Evolutionary conservation across 2,888 invertebrate species (phyloP).

Genomic region (Amblyteles armatorius): DNA sequence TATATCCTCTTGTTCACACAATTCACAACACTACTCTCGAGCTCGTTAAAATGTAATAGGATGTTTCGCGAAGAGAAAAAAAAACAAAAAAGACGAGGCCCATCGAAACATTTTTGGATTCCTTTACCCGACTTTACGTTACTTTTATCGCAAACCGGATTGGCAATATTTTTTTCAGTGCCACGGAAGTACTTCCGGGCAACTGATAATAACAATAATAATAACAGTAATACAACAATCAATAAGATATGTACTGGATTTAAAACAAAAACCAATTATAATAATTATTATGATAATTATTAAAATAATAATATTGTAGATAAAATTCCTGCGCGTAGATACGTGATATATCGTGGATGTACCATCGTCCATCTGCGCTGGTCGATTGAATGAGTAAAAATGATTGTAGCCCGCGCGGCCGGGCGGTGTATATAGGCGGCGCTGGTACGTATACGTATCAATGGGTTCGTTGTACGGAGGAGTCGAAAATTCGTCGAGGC

Average conservation of each 20-base stretch:
- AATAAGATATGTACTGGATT: not conserved
- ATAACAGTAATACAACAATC: not conserved
- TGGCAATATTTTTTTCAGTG: not conserved
- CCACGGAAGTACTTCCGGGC: slow-evolving; percentile 10
- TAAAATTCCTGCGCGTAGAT: not conserved
- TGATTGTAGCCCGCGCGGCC: slow-evolving; percentile 51
- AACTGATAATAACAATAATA: slow-evolving; percentile 38
- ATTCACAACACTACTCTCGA: not conserved
- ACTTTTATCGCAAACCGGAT: slow-evolving; percentile 42
- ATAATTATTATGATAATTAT: too few relatives aligned
- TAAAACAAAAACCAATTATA: too few relatives aligned
- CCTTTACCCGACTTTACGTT: slow-evolving; percentile 9
- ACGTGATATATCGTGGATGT: not conserved
- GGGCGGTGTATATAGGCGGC: slow-evolving; percentile 34
- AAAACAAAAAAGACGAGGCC: not conserved
- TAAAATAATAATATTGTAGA: slow-evolving; percentile 8
- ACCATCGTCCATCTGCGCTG: not conserved
- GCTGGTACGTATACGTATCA: slow-evolving; percentile 52
- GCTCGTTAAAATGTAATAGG: slow-evolving; percentile 20
- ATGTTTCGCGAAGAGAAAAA: not conserved
- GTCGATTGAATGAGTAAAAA: slow-evolving; percentile 59
- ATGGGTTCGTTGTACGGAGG: slow-evolving; percentile 67
- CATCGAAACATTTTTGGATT: slow-evolving; percentile 21
- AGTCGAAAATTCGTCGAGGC: slow-evolving; percentile 64
- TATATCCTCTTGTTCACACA: not conserved